Conservation (phyloP, 2,888 invertebrate genomes). For the Scotopteryx bipunctaria region DNA sequence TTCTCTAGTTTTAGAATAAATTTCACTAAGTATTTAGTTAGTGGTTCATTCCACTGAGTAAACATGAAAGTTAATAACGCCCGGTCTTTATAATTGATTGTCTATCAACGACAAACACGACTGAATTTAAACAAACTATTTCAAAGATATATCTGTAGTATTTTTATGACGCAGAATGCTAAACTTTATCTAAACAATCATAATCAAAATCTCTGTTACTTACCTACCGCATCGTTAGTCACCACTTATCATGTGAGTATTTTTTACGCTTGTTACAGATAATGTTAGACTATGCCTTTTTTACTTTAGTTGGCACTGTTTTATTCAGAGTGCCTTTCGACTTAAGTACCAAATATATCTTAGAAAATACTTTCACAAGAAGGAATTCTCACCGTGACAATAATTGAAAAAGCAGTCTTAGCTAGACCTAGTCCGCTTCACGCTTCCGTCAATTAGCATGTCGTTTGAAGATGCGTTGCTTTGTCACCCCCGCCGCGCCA, state of each 20-base stretch:
- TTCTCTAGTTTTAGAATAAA: background rate
- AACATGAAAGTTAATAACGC: conserved; percentile 8
- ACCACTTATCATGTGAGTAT: background rate
- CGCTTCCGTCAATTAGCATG: conserved; percentile 79
- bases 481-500: conserved; percentile 49
- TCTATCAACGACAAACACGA: background rate
- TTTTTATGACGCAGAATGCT: background rate
- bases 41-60: background rate
- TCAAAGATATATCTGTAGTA: background rate
- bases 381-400: conserved; percentile 45
- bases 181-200: background rate
- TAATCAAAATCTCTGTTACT: background rate
- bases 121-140: background rate
- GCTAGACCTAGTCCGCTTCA: conserved; percentile 64
- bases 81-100: background rate
- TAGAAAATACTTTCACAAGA: conserved; percentile 13
- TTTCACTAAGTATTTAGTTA: background rate
- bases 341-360: too few relatives aligned
- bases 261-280: background rate
- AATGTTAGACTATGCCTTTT: too few relatives aligned
- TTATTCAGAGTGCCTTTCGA: too few relatives aligned
- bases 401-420: conserved; percentile 56
- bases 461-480: conserved; percentile 76
- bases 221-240: background rate
- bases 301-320: too few relatives aligned